These are phyloP conservation scores for Clamator glandarius DNA, from an alignment of 2,797 vertebrate genomes.

Conservation along the genomic window DNA sequence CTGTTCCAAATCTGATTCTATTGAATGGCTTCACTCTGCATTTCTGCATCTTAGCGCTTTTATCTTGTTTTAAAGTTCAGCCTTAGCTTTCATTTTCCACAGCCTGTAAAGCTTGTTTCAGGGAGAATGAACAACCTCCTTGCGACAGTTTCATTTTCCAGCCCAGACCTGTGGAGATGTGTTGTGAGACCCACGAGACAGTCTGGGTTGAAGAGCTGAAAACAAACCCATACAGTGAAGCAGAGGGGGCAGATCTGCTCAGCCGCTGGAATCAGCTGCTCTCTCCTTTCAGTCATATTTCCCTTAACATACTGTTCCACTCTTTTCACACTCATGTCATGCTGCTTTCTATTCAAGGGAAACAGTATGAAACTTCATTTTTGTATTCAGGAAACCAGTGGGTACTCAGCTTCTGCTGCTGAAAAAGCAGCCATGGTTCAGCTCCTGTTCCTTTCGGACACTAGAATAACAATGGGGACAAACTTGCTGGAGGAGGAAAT, in stretches of 20 bases:
- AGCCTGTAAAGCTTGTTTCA: neutral
- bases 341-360: slow-evolving; percentile 57
- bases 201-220: neutral
- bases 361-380: slow-evolving; percentile 41
- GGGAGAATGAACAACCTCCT: neutral
- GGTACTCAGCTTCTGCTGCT: slow-evolving; percentile 11
- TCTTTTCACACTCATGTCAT: neutral
- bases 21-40: neutral
- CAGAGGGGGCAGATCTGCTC: slow-evolving; percentile 9
- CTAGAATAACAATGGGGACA: neutral
- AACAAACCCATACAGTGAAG: neutral
- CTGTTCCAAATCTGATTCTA: slow-evolving; percentile 22
- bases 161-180: neutral
- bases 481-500: neutral
- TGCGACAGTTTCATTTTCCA: neutral
- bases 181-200: neutral
- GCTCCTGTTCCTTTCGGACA: neutral
- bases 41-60: neutral
- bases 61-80: neutral
- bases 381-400: slow-evolving; percentile 11
- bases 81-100: neutral
- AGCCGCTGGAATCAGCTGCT: slow-evolving; percentile 3
- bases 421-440: neutral
- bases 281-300: neutral
- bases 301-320: slow-evolving; percentile 9